These are phyloP conservation scores for Acleris sparsana DNA, from an alignment of 2,888 invertebrate genomes.

Conservation along the genomic window DNA sequence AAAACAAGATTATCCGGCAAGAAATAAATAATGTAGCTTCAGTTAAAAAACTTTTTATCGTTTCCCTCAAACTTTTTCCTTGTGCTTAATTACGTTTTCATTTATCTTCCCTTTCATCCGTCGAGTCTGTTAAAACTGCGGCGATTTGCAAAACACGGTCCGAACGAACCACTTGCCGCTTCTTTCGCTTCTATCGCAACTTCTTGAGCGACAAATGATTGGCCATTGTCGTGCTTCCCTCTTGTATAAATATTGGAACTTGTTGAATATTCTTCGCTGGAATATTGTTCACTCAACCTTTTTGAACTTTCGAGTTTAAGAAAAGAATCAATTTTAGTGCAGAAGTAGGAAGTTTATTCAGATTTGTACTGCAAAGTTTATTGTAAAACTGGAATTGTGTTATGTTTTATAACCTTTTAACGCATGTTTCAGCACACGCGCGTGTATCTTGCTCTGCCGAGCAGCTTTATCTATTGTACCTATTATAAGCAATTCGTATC, in stretches of 20 bases:
- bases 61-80: constrained; percentile 69
- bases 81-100: constrained; percentile 78
- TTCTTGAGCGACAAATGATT: neutral
- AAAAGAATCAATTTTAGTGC: no score
- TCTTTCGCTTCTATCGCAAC: constrained; percentile 4
- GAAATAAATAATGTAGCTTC: constrained; percentile 70
- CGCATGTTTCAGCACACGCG: no score
- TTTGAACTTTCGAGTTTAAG: no score
- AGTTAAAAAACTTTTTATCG: constrained; percentile 71
- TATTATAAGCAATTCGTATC: neutral
- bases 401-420: no score
- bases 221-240: neutral
- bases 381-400: no score
- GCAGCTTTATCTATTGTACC: constrained; percentile 1
- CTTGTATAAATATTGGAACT: neutral
- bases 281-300: no score
- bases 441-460: no score
- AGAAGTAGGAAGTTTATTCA: no score
- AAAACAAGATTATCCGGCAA: constrained; percentile 65
- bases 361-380: no score
- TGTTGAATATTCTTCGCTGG: no score
- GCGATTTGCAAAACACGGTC: constrained; percentile 48
- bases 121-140: constrained; percentile 47
- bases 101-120: constrained; percentile 70
- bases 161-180: constrained; percentile 37